phyloP scores from a whole-genome alignment of 2,888 invertebrate genomes.

The Prosapia bicincta region DNA sequence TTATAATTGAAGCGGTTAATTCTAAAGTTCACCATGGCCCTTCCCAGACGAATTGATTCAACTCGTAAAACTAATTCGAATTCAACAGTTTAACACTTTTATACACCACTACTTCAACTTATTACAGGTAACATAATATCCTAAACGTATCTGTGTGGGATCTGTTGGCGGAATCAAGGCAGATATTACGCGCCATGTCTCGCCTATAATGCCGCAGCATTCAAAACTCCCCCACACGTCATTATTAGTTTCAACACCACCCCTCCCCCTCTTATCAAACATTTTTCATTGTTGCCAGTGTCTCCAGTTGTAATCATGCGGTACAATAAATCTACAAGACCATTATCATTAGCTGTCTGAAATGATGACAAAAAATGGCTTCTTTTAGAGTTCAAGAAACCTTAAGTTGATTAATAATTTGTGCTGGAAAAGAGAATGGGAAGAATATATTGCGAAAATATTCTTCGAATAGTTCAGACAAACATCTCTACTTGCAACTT shows the following conservation, averaged over 20 bases:
- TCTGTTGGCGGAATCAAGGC: not conserved
- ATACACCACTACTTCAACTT: too few relatives aligned
- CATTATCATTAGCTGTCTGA: not conserved
- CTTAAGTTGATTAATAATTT: not conserved
- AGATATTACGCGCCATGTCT: not conserved
- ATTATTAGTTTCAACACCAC: not conserved
- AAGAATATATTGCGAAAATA: too few relatives aligned
- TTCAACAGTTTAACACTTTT: too few relatives aligned
- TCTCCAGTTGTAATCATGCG: not conserved
- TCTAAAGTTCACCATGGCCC: too few relatives aligned
- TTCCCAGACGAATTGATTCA: too few relatives aligned
- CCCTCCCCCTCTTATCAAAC: not conserved
- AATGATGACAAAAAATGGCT: not conserved
- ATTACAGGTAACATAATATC: too few relatives aligned
- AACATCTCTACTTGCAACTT: too few relatives aligned
- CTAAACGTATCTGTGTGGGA: too few relatives aligned
- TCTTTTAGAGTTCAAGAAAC: not conserved
- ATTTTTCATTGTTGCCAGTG: not conserved
- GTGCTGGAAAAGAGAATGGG: too few relatives aligned
- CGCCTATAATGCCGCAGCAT: not conserved
- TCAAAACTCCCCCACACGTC: not conserved
- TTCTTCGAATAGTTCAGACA: too few relatives aligned
- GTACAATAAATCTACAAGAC: not conserved
- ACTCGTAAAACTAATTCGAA: too few relatives aligned
- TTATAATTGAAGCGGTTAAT: too few relatives aligned